Conservation (phyloP, 2,797 vertebrate genomes). For the Spinus olivaceus region DNA sequence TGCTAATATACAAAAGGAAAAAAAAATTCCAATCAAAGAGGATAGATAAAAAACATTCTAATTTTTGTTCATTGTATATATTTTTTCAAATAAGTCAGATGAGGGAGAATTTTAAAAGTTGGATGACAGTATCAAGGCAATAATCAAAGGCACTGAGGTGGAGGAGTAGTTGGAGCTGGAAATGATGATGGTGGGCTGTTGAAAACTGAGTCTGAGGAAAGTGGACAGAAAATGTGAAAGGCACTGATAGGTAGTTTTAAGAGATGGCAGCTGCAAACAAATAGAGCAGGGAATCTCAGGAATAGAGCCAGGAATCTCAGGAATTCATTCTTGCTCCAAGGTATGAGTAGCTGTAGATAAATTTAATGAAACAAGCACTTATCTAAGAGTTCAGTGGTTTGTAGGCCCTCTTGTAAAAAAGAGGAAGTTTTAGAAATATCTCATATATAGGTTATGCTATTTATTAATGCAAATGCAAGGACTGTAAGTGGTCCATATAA, state of each 20-base stretch:
- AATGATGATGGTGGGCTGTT: neutral
- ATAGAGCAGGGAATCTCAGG: neutral
- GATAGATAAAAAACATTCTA: neutral
- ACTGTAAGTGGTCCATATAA: neutral
- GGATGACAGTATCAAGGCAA: neutral
- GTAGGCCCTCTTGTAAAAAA: neutral
- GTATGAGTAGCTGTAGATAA: neutral
- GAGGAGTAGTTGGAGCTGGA: neutral
- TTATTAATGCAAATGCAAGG: neutral
- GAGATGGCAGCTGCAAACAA: neutral
- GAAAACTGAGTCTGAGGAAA: neutral
- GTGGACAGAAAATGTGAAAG: neutral
- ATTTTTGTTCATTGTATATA: neutral
- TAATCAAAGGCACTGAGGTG: neutral
- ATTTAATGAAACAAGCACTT: neutral
- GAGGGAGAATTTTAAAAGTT: neutral
- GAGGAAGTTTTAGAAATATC: neutral
- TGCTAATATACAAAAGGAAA: neutral
- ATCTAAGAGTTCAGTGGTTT: neutral
- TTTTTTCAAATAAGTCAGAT: neutral
- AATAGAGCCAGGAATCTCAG: neutral
- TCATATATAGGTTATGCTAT: fast-evolving
- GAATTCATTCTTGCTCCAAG: neutral
- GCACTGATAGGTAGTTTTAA: neutral
- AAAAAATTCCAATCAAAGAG: neutral